Base-by-base conservation (phyloP, 2,888 invertebrate genomes). In the Endomychus coccineus region DNA sequence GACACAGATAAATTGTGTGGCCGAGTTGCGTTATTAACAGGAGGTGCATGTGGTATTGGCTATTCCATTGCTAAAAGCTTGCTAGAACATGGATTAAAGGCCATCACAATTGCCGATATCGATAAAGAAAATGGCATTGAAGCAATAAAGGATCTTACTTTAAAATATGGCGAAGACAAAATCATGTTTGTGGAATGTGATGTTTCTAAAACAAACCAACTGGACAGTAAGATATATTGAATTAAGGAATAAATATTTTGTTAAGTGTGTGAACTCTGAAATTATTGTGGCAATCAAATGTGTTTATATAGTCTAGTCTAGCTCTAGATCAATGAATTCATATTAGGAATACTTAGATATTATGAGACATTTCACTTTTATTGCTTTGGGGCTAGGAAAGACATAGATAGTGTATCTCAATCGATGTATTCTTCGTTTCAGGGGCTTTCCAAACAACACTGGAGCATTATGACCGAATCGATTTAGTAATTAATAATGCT, bases 21-120 rank as follows among this genome's bases (percentile, higher is more conserved):
- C 46, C 80, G 79, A 62, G 78, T 81, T 39, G 81, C 77, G 17
- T 66, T 84, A 41, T 71, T 83, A 34, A 83, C 83, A 13, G 83
- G 83, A 17, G 83, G 78, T 27, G 80, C 80, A 9, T 74, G 76
- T 34, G 83, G 83, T 35, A 79, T 84, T 46, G 83, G 83, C 3
- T 70, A 76, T 34, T 74, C 77, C 2, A 78, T 77, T 52, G 76
- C 75, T 45, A 77, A 78, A 49, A 78, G 81, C 53, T 62, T 84
- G 25, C 67, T 83, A 29, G 75, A 75, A 55, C 73, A 77, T 51
- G 83, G 82, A n/a, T 44, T 52, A 27, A 36, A 43, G n/a, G 61
- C 80, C 74, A 77, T 83, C 34, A 75, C 80, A 9, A 67, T 83
- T 40, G 80, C 81, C 53, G 83, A 83, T 58, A 74, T 78, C 38